Percentiles rank a stretch among this genome's conserved stretches.
Conservation (phyloP, 2,888 invertebrate genomes). For the Dicroscelio sp. region DNA sequence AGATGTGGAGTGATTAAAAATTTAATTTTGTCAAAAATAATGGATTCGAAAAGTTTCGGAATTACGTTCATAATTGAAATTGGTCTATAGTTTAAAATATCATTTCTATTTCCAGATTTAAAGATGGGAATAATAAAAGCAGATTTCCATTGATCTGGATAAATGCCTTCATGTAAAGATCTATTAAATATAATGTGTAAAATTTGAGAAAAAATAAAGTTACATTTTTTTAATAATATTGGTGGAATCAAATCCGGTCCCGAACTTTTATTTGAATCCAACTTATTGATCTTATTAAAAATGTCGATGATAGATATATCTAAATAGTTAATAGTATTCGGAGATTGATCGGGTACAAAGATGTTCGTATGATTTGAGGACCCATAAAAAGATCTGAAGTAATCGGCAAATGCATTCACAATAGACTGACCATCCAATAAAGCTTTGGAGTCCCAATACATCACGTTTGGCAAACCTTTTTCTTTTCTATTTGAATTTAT, state of each 20-base stretch:
- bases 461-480: not conserved
- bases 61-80: constrained; percentile 15
- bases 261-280: not conserved
- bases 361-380: not conserved
- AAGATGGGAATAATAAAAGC: constrained; percentile 2
- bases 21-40: not conserved
- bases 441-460: not conserved
- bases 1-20: not conserved
- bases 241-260: constrained; percentile 5
- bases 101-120: not conserved
- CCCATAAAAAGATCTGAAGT: constrained; percentile 2
- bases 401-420: constrained; percentile 8
- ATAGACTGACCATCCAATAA: not conserved
- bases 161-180: not conserved
- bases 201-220: not conserved
- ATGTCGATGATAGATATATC: not conserved
- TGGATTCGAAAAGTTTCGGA: constrained; percentile 18
- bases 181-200: not conserved
- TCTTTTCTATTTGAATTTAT: constrained; percentile 6
- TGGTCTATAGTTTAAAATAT: not conserved
- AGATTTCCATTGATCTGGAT: constrained; percentile 16
- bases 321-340: not conserved
- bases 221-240: not conserved
- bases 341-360: not conserved
- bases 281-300: not conserved